Conservation (phyloP, 2,888 invertebrate genomes). For the Tachina fera region DNA sequence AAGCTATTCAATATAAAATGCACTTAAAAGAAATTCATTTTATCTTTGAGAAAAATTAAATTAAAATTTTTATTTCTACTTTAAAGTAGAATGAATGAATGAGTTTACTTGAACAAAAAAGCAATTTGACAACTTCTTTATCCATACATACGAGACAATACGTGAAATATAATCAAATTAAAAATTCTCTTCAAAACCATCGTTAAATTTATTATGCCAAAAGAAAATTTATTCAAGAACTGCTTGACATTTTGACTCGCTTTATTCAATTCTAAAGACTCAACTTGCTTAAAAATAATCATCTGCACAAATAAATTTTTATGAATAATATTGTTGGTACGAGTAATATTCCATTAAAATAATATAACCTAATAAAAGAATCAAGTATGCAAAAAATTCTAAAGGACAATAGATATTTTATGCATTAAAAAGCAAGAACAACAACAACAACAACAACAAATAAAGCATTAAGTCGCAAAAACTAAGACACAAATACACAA, state of each 20-base stretch:
- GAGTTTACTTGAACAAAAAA: neutral
- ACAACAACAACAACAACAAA: too few species aligned
- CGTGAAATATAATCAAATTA: neutral
- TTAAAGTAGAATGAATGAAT: neutral
- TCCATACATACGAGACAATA: neutral
- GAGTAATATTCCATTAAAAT: constrained; percentile 1
- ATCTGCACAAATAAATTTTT: constrained; percentile 25
- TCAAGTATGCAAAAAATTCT: neutral
- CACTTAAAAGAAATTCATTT: neutral
- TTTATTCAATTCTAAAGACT: constrained; percentile 23
- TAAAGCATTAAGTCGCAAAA: neutral
- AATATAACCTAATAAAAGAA: constrained; percentile 1
- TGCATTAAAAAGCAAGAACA: neutral
- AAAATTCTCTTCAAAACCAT: neutral
- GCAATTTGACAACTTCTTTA: neutral
- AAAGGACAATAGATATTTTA: constrained; percentile 23
- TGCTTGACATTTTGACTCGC: constrained; percentile 36
- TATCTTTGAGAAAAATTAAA: neutral
- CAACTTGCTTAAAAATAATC: constrained; percentile 54
- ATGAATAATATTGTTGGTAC: constrained; percentile 4
- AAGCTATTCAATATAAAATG: neutral
- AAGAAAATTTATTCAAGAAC: constrained; percentile 43
- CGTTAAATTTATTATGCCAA: neutral
- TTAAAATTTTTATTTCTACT: neutral
- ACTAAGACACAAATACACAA: neutral